Evolutionary conservation across 2,888 invertebrate genomes (phyloP), one percentile per base, ranked within the genome.

Genomic region (Eulithis prunata): DNA sequence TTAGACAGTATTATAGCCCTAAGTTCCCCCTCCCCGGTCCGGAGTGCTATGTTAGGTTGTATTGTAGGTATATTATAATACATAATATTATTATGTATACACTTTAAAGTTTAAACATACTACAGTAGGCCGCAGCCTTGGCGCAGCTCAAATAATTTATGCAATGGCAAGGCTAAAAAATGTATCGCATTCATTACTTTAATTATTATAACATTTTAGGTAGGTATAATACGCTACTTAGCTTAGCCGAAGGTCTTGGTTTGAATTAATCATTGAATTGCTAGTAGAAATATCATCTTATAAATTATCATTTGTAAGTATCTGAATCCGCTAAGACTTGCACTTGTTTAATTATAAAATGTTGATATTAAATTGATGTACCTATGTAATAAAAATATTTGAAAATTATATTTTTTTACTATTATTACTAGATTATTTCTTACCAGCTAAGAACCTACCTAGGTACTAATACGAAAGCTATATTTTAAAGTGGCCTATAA

Each of bases 321-420:
- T 63, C 47, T 68, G 60, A 57, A 64, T 69, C 61, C 53, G 59
- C 58, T 77, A 78, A 72, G 72, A 80, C 78, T 81, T 85, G 41
- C 41, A 41, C 10, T 41, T 41, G 41, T 83, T 62, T 55, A 21
- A 45, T 58, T 58, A 80, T 32, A 54, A 7, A 13, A 8, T 79
- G 86, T 83, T 84, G 83, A 86, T 87, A 88, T 86, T 87, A 60
- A 52, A 61, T 87, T 85, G 84, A 84, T 87, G 86, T 14, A n/a
- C n/a, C n/a, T n/a, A 47, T 47, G 47, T 88, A 89, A 86, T 88
- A 87, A 88, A 88, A 66, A 63, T 49, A 70, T 57, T 54, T 70
- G 78, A 74, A 69, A 73, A 68, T 76, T 73, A 73, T 41, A 32
- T 28, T 45, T 13, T 32, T 57, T 32, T 32, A 10, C 13, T 52